Conservation (phyloP, 1,140 invertebrate species). For the Neodiprion pinetum region DNA sequence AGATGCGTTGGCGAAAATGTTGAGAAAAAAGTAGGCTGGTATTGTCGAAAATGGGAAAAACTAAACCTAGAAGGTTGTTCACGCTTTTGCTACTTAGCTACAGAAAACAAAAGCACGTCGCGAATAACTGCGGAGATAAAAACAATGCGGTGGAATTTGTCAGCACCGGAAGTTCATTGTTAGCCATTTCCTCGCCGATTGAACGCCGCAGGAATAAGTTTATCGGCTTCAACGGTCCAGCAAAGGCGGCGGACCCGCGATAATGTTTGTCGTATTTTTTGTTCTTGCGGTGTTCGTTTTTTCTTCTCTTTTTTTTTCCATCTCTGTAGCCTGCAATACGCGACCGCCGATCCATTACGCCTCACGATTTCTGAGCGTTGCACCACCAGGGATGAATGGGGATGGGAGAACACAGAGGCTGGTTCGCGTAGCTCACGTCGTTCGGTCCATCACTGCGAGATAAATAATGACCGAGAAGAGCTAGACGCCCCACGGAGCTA, state of each 20-base stretch:
- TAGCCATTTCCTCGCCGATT: background rate
- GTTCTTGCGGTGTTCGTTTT: background rate
- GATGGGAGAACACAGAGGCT: too few species aligned
- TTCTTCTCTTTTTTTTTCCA: background rate
- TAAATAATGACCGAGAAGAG: slow-evolving; percentile 3
- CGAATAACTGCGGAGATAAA: background rate
- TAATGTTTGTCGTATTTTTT: too few species aligned
- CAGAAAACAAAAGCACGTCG: too few species aligned
- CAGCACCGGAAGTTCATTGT: background rate
- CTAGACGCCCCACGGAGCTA: background rate
- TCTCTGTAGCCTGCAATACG: too few species aligned
- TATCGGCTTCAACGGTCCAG: background rate
- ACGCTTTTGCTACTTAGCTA: too few species aligned
- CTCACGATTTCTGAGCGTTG: too few species aligned
- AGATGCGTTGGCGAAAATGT: too few species aligned
- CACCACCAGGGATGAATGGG: too few species aligned
- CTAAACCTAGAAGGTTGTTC: too few species aligned
- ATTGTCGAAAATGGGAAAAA: too few species aligned
- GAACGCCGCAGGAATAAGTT: background rate
- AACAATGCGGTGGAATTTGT: background rate
- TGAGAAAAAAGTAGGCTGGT: too few species aligned
- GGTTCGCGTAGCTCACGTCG: background rate
- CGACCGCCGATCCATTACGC: too few species aligned
- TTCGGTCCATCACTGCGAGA: background rate
- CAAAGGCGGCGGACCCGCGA: background rate